phyloP scores from a whole-genome alignment of 2,113 vertebrate genomes.

The Notothenia rossii region DNA sequence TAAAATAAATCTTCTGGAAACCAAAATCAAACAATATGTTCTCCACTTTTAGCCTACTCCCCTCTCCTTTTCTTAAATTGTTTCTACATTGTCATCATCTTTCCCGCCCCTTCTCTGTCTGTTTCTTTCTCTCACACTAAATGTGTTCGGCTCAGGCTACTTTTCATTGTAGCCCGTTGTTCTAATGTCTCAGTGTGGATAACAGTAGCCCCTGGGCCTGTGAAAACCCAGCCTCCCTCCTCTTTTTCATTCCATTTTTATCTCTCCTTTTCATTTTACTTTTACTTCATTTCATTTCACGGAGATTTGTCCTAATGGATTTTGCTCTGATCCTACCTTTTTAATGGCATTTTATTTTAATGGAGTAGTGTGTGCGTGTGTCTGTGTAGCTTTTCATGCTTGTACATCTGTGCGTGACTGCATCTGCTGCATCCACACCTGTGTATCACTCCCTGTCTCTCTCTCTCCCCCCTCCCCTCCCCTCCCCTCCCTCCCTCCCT shows the following conservation, averaged over 20 bases:
- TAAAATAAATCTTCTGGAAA: not conserved
- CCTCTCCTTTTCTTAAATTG: not conserved
- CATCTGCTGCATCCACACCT: conserved; percentile 38
- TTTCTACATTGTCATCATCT: conserved; percentile 15
- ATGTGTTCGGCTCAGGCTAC: conserved; percentile 54
- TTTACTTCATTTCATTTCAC: conserved; percentile 80
- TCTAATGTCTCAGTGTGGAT: conserved; percentile 68
- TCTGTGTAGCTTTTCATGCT: not conserved
- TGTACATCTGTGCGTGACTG: not conserved
- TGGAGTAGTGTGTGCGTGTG: conserved; percentile 41
- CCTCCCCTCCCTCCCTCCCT: conserved; percentile 1
- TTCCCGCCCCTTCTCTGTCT: not conserved
- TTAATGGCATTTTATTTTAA: conserved; percentile 71
- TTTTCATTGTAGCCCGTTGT: conserved; percentile 48
- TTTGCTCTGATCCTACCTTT: conserved; percentile 69
- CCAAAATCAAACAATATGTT: not conserved
- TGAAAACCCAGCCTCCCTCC: conserved; percentile 47
- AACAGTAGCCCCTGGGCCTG: conserved; percentile 57
- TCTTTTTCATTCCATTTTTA: conserved; percentile 64
- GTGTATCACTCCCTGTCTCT: conserved; percentile 39
- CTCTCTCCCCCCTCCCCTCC: not conserved
- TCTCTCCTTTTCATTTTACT: conserved; percentile 68
- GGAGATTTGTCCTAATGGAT: conserved; percentile 81
- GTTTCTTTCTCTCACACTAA: conserved; percentile 6
- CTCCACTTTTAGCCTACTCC: not conserved